A percentile compares a stretch with the other conserved stretches of the same genome.
Evolutionary conservation across 2,113 vertebrate genomes (phyloP).

Genomic region (Gobius niger): DNA sequence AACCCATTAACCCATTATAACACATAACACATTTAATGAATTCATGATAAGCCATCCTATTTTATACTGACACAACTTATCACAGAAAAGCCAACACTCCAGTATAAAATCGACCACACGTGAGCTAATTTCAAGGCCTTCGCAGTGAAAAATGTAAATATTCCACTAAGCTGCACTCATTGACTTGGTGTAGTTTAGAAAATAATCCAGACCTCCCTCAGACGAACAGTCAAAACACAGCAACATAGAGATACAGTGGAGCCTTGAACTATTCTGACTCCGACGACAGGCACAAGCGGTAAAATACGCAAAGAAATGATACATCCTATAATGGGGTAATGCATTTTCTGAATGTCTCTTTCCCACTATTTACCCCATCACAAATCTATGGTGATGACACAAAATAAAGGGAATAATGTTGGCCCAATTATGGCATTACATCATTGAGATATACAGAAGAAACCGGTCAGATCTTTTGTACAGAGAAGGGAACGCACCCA

Average conservation of each 20-base stretch:
- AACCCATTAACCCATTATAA: too few species aligned
- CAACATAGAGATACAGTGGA: constrained; percentile 21
- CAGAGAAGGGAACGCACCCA: too few species aligned
- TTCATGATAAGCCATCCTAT: not conserved
- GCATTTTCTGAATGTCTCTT: too few species aligned
- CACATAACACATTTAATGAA: not conserved
- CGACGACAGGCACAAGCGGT: not conserved
- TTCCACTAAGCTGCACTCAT: constrained; percentile 21
- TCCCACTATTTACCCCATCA: too few species aligned
- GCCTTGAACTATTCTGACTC: constrained; percentile 54
- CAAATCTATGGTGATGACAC: too few species aligned
- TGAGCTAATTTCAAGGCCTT: constrained; percentile 20
- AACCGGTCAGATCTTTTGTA: too few species aligned
- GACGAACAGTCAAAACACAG: constrained; percentile 73
- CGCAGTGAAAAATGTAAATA: constrained; percentile 36
- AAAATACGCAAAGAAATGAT: not conserved
- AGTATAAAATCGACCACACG: constrained; percentile 17
- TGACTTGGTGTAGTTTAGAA: constrained; percentile 33
- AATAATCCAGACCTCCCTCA: constrained; percentile 41
- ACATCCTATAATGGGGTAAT: not conserved
- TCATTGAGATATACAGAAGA: too few species aligned
- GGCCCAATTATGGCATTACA: too few species aligned
- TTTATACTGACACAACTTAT: not conserved
- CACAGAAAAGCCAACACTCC: not conserved
- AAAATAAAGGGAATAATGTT: too few species aligned